phyloP scores from a whole-genome alignment of 1,140 invertebrate species.

The Aporrectodea caliginosa region DNA sequence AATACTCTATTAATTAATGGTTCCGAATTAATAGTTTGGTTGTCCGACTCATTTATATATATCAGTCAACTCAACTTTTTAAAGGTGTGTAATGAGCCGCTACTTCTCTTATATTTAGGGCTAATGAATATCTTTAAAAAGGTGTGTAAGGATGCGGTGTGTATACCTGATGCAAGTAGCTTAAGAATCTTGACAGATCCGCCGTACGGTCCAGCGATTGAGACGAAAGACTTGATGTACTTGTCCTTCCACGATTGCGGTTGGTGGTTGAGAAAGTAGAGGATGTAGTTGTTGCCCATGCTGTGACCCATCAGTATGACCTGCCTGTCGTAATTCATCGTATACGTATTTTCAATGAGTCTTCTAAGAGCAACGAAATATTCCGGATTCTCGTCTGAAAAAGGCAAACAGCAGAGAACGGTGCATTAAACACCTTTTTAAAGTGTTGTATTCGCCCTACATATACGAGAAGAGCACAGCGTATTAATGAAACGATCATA shows the following conservation, averaged over 20 bases:
- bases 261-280: conserved; percentile 80
- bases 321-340: conserved; percentile 65
- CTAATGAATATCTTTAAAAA: too few relatives aligned
- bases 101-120: not conserved
- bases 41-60: too few relatives aligned
- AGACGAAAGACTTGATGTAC: conserved; percentile 76
- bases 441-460: too few relatives aligned
- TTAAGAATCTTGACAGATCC: conserved; percentile 88
- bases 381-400: conserved; percentile 80
- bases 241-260: conserved; percentile 83
- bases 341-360: conserved; percentile 81
- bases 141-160: too few relatives aligned
- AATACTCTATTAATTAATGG: not conserved
- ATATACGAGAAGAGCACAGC: too few relatives aligned
- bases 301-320: conserved; percentile 87
- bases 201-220: conserved; percentile 85
- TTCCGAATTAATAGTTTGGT: not conserved
- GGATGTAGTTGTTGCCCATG: conserved; percentile 81
- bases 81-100: not conserved
- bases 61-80: too few relatives aligned
- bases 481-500: too few relatives aligned
- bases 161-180: conserved; percentile 85
- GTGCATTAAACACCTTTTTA: too few relatives aligned
- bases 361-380: conserved; percentile 76
- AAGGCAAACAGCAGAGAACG: too few relatives aligned